Conservation (phyloP, 2,113 vertebrate species). For the Symphodus melops region DNA sequence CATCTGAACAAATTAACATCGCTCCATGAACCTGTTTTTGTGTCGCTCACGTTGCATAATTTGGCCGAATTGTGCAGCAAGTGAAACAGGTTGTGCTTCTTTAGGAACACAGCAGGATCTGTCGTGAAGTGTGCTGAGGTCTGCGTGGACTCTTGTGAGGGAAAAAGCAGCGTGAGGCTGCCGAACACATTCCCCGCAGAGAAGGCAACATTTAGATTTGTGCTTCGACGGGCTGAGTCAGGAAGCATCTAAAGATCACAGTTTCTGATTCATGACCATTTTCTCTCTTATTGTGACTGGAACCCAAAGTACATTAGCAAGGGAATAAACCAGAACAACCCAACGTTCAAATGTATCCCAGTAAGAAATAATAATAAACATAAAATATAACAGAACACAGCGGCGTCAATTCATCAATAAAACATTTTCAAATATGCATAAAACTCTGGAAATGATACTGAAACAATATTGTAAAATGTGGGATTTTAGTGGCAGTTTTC, state of each 20-base stretch:
- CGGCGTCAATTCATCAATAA: no score
- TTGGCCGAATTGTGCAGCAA: neutral
- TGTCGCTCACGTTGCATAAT: neutral
- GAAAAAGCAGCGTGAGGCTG: conserved; percentile 3
- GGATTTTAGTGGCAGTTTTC: no score
- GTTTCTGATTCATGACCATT: conserved; percentile 2
- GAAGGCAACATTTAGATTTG: neutral
- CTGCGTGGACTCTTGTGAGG: neutral
- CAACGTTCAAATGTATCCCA: no score
- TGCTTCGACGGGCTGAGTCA: neutral
- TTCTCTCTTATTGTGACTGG: no score
- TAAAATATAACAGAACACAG: no score
- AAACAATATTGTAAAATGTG: no score
- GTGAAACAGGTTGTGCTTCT: neutral
- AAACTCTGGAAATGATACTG: no score
- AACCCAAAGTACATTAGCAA: no score
- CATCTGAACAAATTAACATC: neutral
- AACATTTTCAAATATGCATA: no score
- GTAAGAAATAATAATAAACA: no score
- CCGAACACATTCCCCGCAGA: conserved; percentile 2
- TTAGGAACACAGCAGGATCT: conserved; percentile 21
- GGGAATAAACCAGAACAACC: no score
- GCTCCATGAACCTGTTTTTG: neutral
- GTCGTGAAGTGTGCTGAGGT: conserved; percentile 3
- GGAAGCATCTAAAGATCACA: neutral